Percentiles rank a stretch among this genome's conserved stretches.
Evolutionary conservation across 92 coral and sea anemone genomes (phyloP).

Genomic region (Phenganax marumi): DNA sequence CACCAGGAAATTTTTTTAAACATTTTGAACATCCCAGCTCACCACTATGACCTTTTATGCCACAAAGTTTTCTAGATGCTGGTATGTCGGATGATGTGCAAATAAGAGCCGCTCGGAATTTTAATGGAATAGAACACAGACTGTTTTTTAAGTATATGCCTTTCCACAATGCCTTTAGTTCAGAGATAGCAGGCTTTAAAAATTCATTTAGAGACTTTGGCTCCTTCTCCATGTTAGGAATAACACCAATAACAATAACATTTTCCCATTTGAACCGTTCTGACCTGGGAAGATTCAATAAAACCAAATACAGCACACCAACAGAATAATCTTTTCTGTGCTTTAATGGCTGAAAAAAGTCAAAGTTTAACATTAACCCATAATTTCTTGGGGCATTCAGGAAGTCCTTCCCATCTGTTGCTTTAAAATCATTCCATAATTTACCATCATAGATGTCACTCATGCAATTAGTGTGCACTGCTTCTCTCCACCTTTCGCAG

Average conservation of each 20-base stretch:
- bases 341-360: conserved; percentile 69
- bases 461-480: conserved; percentile 27
- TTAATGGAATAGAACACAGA: conserved; percentile 24
- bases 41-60: conserved; percentile 60
- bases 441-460: conserved; percentile 58
- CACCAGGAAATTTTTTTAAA: conserved; percentile 51
- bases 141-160: conserved; percentile 34
- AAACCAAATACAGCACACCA: conserved; percentile 63
- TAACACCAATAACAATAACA: conserved; percentile 58
- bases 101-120: conserved; percentile 54
- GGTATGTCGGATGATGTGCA: conserved; percentile 66
- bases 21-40: conserved; percentile 56
- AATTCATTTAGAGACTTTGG: conserved; percentile 46
- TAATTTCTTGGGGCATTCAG: conserved; percentile 58
- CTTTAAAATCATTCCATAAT: conserved; percentile 55
- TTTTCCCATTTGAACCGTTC: conserved; percentile 64
- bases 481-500: conserved; percentile 61
- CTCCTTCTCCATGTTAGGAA: conserved; percentile 56
- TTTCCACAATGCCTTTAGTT: conserved; percentile 54
- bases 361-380: conserved; percentile 66
- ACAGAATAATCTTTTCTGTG: conserved; percentile 64
- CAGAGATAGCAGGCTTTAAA: conserved; percentile 53
- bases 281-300: conserved; percentile 30
- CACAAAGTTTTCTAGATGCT: conserved; percentile 68
- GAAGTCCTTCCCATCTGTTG: conserved; percentile 48